Evolutionary conservation across 2,888 invertebrate genomes (phyloP), one percentile per base, ranked within the genome.

Genomic region (Euplexia lucipara): DNA sequence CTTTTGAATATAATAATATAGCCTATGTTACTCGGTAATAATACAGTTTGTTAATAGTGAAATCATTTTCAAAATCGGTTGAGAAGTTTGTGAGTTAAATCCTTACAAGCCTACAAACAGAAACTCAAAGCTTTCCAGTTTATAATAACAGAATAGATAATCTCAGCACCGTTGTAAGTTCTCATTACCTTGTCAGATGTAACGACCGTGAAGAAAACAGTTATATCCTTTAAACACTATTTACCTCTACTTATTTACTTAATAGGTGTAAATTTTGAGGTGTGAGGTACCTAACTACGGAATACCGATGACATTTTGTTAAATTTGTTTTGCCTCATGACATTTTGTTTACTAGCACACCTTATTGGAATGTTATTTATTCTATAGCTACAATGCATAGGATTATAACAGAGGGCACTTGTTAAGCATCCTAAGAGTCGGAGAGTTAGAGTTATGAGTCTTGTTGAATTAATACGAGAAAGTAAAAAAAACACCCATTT

Each of bases 181-280:
- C 62, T 56, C 22, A 14, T 54, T 53, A 37, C 41, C 10, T 53
- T 16, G 39, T 44, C 20, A 35, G 34, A 18, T 41, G n/a, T 14
- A 20, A 35, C 12, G 3, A n/a, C 26, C 37, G n/a, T 48, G 37
- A 64, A 58, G 45, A 51, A 34, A 51, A 64, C 72, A 51, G 72
- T 76, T 76, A 73, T 42, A 14, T 34, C 20, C 10, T 59, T 64
- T 37, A 42, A 59, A 51, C 32, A 30, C 49, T 41, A 30, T 64
- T 16, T 8, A 52, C n/a, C 3, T 42, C 9, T 59, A 56, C 65
- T 65, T 59, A 56, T 72, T 65, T 59, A 39, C n/a, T 20, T 26
- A 56, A 56, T 52, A 71, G 51, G 45, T 56, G 66, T 56, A 39
- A 51, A 71, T 58, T 53, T 58, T 51, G 16, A 54, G 30, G 26